Base-by-base conservation (phyloP, 2,888 invertebrate genomes). In the Mythimna albipuncta region DNA sequence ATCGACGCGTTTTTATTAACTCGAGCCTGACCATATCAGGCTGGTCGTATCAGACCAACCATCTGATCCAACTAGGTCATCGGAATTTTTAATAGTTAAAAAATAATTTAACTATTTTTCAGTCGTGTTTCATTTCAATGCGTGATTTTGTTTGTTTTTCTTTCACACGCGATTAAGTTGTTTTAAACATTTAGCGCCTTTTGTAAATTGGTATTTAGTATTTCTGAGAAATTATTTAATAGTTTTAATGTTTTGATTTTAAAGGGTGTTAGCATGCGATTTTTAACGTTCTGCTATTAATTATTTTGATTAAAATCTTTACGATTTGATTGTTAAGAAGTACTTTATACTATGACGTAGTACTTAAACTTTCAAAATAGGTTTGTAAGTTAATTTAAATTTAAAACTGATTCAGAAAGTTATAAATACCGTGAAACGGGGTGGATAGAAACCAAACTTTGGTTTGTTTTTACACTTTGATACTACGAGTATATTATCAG, bases 101-200 rank as follows among this genome's bases (percentile, higher is more conserved):
- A 65, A 75, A 44, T 21, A 61, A 58, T 63, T 50, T 35, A 61
- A 61, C 16, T 16, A 63, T 59, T 47, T 73, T 35, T 64, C 32
- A 69, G 2, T 67, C 79, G 75, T 86, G 77, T 75, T 72, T n/a
- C 26, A 9, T 50, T 57, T 54, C 13, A 52, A 77, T 77, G 63
- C 57, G 80, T 82, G 80, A 38, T 77, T 73, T 59, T 68, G 76
- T 77, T 72, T 4, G 47, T 72, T 71, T 69, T 55, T 16, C 11
- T 69, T 72, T 62, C 10, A 61, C 84, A 86, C 77, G 86, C 86
- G 65, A 85, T 64, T 67, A 41, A 38, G 21, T 71, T 57, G 71
- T 67, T 32, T 64, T 1, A 26, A 57, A 73, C 63, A 64, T 69
- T 64, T 75, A 55, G 32, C 77, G 67, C 77, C 58, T 58, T 74